These are phyloP conservation scores for Ochropleura plecta DNA, from an alignment of 2,888 invertebrate species.

Conservation along the genomic window DNA sequence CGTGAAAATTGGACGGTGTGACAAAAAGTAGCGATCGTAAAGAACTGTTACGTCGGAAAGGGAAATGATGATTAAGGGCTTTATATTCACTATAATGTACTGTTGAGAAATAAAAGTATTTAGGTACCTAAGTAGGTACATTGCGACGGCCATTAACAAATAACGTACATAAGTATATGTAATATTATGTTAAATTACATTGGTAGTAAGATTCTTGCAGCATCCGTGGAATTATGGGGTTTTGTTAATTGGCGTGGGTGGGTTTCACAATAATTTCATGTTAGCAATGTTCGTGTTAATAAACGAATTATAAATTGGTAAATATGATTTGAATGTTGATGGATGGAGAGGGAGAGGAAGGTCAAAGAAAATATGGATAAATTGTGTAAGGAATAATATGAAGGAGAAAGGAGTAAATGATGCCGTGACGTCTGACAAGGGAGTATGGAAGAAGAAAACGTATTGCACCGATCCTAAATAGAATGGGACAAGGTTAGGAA, in stretches of 20 bases:
- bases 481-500: too few species aligned
- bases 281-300: background rate
- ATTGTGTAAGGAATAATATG: too few species aligned
- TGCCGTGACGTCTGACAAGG: too few species aligned
- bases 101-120: background rate
- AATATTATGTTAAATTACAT: background rate
- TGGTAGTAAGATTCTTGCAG: background rate
- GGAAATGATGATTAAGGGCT: slow-evolving; percentile 48
- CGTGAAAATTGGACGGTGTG: slow-evolving; percentile 54
- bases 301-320: background rate
- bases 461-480: too few species aligned
- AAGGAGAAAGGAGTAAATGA: too few species aligned
- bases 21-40: slow-evolving; percentile 64
- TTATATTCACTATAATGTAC: background rate
- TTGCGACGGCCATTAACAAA: background rate
- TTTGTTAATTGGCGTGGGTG: background rate
- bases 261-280: background rate
- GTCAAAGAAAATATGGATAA: too few species aligned
- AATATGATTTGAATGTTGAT: background rate
- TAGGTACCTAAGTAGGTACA: background rate
- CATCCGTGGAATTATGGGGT: background rate
- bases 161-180: background rate
- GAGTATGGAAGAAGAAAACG: too few species aligned
- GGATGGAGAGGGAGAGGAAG: too few species aligned
- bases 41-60: slow-evolving; percentile 59